Conservation (phyloP, 2,888 invertebrate genomes). For the Lagria hirta region DNA sequence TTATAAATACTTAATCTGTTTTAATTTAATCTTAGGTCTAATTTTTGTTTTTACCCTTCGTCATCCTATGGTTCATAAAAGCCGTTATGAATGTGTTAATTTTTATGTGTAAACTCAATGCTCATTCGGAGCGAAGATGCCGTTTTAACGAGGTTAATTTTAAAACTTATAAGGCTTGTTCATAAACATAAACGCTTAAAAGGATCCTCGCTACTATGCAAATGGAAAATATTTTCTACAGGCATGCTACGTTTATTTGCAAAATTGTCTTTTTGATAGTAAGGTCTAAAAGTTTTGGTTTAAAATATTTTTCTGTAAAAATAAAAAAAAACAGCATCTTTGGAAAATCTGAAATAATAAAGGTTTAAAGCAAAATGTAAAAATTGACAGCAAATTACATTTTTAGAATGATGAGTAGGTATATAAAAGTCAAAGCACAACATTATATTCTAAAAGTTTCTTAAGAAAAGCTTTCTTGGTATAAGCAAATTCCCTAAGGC, state of each 20-base stretch:
- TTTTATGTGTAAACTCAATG: slow-evolving; percentile 42
- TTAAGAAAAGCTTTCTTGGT: slow-evolving; percentile 48
- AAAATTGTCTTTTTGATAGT: slow-evolving; percentile 1
- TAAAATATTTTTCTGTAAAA: neutral
- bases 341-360: neutral
- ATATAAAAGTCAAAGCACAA: slow-evolving; percentile 49
- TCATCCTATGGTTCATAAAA: slow-evolving; percentile 37
- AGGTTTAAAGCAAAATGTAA: slow-evolving; percentile 1
- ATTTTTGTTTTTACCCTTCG: slow-evolving; percentile 29
- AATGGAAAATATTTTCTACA: slow-evolving; percentile 13
- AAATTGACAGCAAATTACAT: slow-evolving; percentile 24
- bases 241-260: neutral
- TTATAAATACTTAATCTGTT: no score
- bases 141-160: slow-evolving; percentile 46
- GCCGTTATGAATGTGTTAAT: slow-evolving; percentile 42
- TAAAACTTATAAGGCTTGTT: slow-evolving; percentile 46
- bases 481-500: slow-evolving; percentile 49
- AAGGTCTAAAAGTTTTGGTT: neutral
- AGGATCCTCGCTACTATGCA: slow-evolving; percentile 26
- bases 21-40: no score
- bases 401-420: slow-evolving; percentile 42
- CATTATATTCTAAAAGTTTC: slow-evolving; percentile 49
- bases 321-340: neutral
- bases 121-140: slow-evolving; percentile 37
- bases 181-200: slow-evolving; percentile 41